Evolutionary conservation across 1,140 invertebrate species (phyloP).

Genomic region (Caerostris extrusa): DNA sequence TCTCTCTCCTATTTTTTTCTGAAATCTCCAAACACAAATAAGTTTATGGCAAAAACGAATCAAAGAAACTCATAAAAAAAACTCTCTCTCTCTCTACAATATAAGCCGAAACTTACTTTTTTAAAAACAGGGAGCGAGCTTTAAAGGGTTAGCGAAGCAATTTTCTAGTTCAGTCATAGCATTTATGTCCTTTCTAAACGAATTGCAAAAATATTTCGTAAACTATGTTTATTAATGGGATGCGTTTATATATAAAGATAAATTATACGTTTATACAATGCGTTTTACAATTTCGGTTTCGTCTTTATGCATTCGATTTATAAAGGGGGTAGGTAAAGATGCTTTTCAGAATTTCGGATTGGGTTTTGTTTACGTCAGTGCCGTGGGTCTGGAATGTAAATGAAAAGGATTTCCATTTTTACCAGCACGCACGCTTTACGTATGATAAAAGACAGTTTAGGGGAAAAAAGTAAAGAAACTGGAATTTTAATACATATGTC

Average conservation of each 20-base stretch:
- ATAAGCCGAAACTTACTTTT: background rate
- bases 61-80: background rate
- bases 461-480: background rate
- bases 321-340: background rate
- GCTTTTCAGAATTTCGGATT: background rate
- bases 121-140: background rate
- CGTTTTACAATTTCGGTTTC: background rate
- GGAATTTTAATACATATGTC: background rate
- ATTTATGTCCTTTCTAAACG: background rate
- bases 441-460: background rate
- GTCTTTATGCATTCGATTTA: background rate
- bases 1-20: background rate
- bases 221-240: background rate
- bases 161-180: background rate
- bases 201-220: slow-evolving; percentile 6
- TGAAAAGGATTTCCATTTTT: background rate
- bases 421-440: background rate
- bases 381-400: background rate
- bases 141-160: slow-evolving; percentile 2
- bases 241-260: background rate
- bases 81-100: background rate
- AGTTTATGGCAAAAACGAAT: background rate
- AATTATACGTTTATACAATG: no score
- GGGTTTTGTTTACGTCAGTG: background rate
- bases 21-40: background rate